Base-by-base conservation (phyloP, 2,113 vertebrate genomes). In the Tachysurus fulvidraco region DNA sequence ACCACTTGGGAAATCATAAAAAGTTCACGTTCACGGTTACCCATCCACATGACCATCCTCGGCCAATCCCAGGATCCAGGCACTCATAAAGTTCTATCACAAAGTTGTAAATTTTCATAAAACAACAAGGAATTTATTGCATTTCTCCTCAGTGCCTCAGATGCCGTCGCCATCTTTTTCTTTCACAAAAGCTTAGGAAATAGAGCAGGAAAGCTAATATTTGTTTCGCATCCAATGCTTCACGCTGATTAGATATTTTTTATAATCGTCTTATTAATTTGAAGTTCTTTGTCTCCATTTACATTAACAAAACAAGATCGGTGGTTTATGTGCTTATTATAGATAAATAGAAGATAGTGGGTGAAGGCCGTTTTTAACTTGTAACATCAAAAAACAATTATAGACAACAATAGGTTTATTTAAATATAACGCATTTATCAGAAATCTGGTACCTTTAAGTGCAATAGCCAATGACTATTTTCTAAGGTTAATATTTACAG, bases 61-160 rank as follows among this genome's bases (percentile, higher is more conserved):
- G 97, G 96, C 98, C 98, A 99, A 99, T 99, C 97, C 96, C 96
- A 93, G 96, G 94, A 96, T 97, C 95, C 96, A 98, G 96, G 95
- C 97, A 97, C 97, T 98, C 98, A 98, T 99, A 99, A 99, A 99
- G 96, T 98, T 99, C 96, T 98, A 98, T 98, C 98, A 97, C 98
- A 99, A 99, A 99, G 98, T 99, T 99, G 98, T 99, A 99, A 98
- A 99, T 99, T 99, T 99, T 99, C 98, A 99, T 99, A 99, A 99
- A 99, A 99, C 98, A 99, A 99, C 98, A 98, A 99, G 96, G 96
- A 99, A 99, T 99, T 98, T 98, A 99, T 99, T 97, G 98, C 98
- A 96, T 97, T 99, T 98, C 97, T 98, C 97, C 96, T 94, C 96
- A 95, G 95, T 88, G 93, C 83, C 88, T 88, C 83, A 13, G 12